Evolutionary conservation across 2,113 vertebrate genomes (phyloP), one percentile per base, ranked within the genome.

Genomic region (Amazona vittata): DNA sequence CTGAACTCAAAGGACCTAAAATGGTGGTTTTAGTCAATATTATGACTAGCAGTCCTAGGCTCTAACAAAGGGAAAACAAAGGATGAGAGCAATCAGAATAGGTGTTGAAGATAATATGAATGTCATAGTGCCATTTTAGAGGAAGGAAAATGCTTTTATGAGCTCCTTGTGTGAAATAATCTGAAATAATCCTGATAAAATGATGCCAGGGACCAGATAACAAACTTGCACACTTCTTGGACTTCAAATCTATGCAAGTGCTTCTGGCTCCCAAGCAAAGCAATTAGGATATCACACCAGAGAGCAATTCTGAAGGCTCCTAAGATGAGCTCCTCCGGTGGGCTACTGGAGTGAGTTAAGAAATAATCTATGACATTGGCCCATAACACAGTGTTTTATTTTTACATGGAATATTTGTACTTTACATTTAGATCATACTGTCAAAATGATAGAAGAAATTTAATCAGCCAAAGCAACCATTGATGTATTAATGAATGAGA

Each of bases 401-500:
- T 84, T 83, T 8, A 65, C 52, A 24, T 35, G 63, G 81, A 95
- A 94, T 95, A 96, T 95, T 94, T 96, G 83, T 81, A 88, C 90
- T 93, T 93, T 50, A 70, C 87, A 55, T 95, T 96, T 92, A 93
- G 90, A 75, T 93, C 87, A 20, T 67, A 49, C 74, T 93, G 93
- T 96, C 96, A 95, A 70, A 96, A 94, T 95, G 95, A 96, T 97
- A 79, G 90, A 96, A 89, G 90, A 94, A 97, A 91, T 93, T 50
- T 92, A 95, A 97, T 96, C 93, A 96, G 77, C 81, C 95, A 95
- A 88, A 97, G 92, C 83, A 95, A 76, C 41, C 64, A 13, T 1
- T 96, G 94, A 97, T 96, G 78, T 96, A 91, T 96, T 97, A 97
- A 96, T 91, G 95, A 97, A 96, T 91, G 89, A 96, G 86, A 73